Base-by-base conservation (phyloP, 1,140 invertebrate genomes). In the Scaptomyza hsui region DNA sequence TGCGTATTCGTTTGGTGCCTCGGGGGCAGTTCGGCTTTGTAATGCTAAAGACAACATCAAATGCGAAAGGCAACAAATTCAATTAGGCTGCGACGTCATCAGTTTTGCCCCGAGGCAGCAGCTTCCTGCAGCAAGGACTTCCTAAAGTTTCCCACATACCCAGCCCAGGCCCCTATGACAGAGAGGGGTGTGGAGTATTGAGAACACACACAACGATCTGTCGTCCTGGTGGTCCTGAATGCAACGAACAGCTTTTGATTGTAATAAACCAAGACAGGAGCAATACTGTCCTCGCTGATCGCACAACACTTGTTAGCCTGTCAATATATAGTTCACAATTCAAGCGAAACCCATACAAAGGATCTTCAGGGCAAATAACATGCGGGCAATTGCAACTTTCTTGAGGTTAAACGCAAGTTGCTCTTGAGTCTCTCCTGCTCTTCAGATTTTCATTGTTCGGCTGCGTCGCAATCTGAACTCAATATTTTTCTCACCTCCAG, bases 371-470 rank as follows among this genome's bases (percentile, higher is more conserved):
- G n/a, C 37, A 47, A 57, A 56, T 37, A 37, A n/a, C 4, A 88
- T 89, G 86, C 86, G 86, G 88, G 86, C 86, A 89, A 89, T 90
- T 75, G 81, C 82, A 83, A 88, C 83, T 83, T 89, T 89, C 79
- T 89, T 89, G 81, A 89, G 86, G 86, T 89, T 89, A 89, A 89
- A 89, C 86, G 86, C 86, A 89, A 89, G 86, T 80, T 88, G 73
- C 73, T 72, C 81, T 85, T 69, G 39, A 85, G 57, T 9, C 62
- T 57, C 37, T 64, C 19, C 4, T 4, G 19, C 26, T 37, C 32
- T 37, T 37, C 12, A 37, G 12, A 4, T 37, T 37, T 37, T 42
- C 65, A 60, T 80, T 80, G 78, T 81, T 81, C 62, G 10, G 42
- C 24, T 51, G 60, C 65, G 72, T 45, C 49, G 64, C 61, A 51